These are phyloP conservation scores for Ladona fulva DNA, from an alignment of 1,140 invertebrate genomes.

Conservation along the genomic window DNA sequence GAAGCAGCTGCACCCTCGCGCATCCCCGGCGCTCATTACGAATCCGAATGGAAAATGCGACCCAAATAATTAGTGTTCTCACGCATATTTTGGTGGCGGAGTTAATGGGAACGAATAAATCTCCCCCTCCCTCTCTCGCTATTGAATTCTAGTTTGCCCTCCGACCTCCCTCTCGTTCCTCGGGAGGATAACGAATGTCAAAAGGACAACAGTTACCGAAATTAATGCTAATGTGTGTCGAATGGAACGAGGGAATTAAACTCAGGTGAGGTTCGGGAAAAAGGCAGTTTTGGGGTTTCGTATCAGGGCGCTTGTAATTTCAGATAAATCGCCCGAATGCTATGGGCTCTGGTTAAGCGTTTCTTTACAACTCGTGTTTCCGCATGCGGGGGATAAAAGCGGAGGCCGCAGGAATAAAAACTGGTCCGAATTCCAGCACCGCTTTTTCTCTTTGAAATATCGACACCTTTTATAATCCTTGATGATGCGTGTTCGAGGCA, in stretches of 20 bases:
- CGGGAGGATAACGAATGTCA: neutral
- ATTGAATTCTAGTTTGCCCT: neutral
- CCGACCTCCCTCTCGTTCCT: neutral
- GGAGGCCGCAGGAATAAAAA: too few relatives aligned
- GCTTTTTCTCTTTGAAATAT: too few relatives aligned
- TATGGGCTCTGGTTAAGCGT: too few relatives aligned
- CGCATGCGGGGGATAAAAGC: too few relatives aligned
- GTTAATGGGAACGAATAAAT: neutral
- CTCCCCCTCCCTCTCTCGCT: neutral
- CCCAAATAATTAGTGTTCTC: neutral
- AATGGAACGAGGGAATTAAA: neutral
- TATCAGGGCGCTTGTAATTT: neutral
- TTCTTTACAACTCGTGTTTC: too few relatives aligned
- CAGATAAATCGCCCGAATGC: neutral
- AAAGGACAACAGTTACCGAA: neutral
- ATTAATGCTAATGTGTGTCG: conserved; percentile 9
- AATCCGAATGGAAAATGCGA: neutral
- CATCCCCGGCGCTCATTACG: neutral
- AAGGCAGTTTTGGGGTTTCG: neutral
- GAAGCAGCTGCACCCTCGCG: neutral
- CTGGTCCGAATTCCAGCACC: too few relatives aligned
- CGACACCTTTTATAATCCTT: too few relatives aligned
- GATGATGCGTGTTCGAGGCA: too few relatives aligned
- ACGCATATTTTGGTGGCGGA: neutral
- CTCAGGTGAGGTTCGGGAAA: conserved; percentile 2